Evolutionary conservation across 1,140 invertebrate species (phyloP).

Genomic region (Meloidogyne floridensis): DNA sequence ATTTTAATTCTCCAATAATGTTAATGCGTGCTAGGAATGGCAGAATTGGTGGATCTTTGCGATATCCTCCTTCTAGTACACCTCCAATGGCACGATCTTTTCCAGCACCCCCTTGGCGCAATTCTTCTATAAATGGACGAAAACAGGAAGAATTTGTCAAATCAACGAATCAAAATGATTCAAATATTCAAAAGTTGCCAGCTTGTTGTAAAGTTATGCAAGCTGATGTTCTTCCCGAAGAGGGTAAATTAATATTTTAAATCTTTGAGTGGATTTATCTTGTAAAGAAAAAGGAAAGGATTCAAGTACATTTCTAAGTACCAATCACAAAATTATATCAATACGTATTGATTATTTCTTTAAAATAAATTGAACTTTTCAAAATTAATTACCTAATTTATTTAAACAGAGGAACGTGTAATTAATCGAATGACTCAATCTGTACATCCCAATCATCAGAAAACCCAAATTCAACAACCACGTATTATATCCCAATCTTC

Average conservation of each 20-base stretch:
- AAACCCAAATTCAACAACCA: background rate
- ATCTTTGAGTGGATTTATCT: background rate
- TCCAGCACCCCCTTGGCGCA: background rate
- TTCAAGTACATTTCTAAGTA: background rate
- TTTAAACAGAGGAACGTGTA: background rate
- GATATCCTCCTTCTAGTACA: constrained; percentile 32
- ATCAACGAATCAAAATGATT: background rate
- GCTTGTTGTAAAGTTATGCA: constrained; percentile 29
- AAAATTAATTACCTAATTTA: background rate
- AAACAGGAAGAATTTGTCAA: constrained; percentile 16
- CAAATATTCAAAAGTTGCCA: constrained; percentile 6
- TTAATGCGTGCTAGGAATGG: constrained; percentile 37
- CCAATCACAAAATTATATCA: background rate
- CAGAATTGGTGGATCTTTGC: constrained; percentile 46
- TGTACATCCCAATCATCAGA: background rate
- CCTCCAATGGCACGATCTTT: constrained; percentile 7
- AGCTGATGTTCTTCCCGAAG: background rate
- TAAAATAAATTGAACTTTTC: too few relatives aligned
- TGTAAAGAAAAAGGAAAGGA: background rate
- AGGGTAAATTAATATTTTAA: background rate
- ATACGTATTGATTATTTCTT: too few relatives aligned
- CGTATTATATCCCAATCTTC: background rate
- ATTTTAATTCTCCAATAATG: constrained; percentile 10
- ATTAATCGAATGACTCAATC: background rate
- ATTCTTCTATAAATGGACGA: background rate